A percentile compares a stretch with the other conserved stretches of the same genome.
These are phyloP conservation scores for Leptodon cayanensis DNA, from an alignment of 2,797 vertebrate species.

Conservation along the genomic window DNA sequence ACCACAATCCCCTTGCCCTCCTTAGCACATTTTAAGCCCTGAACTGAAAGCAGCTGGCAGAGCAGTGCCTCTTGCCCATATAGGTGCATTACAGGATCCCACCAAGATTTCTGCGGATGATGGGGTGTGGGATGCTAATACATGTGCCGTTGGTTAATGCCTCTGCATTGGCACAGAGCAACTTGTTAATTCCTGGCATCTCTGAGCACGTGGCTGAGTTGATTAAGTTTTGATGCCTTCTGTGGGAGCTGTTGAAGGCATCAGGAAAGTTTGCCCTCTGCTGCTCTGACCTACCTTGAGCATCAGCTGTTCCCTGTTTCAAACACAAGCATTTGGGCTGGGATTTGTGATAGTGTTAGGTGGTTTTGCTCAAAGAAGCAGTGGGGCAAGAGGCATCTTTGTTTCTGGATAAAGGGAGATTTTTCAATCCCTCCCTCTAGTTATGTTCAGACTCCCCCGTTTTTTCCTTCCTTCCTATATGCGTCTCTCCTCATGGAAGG, in stretches of 20 bases:
- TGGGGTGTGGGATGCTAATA: background rate
- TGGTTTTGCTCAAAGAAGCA: background rate
- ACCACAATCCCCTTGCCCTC: too few relatives aligned
- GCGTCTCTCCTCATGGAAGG: background rate
- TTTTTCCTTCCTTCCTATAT: background rate
- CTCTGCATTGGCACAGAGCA: background rate
- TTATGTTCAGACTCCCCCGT: background rate
- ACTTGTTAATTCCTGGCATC: background rate
- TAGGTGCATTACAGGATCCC: background rate
- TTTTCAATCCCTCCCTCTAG: background rate
- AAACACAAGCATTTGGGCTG: background rate
- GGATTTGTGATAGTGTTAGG: background rate
- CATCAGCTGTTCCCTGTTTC: background rate
- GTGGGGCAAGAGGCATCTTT: background rate
- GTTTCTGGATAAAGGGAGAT: background rate
- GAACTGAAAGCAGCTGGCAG: background rate
- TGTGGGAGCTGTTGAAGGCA: background rate
- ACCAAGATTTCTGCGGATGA: background rate
- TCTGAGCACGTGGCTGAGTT: background rate
- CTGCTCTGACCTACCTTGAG: background rate
- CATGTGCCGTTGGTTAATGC: rapidly evolving
- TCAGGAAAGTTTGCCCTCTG: background rate
- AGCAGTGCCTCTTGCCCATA: background rate
- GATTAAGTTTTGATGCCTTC: background rate
- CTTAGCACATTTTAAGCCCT: background rate